Percentiles rank a stretch among this genome's conserved stretches.
phyloP scores from a whole-genome alignment of 2,113 vertebrate species.

The Chauna torquata region DNA sequence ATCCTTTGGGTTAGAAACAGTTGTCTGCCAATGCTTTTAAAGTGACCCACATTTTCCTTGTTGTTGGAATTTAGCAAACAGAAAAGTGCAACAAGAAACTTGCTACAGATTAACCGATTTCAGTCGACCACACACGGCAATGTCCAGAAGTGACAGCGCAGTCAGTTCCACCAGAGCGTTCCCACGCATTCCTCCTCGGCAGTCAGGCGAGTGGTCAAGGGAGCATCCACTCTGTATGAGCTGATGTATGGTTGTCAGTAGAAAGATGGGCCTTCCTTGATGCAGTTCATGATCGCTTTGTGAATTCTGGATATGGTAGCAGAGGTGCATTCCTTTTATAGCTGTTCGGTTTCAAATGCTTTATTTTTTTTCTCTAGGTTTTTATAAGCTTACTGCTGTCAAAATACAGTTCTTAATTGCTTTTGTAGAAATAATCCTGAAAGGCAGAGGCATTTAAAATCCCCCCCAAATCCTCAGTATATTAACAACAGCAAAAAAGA shows the following conservation, averaged over 20 bases:
- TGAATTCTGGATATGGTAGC: constrained; percentile 51
- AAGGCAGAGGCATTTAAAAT: constrained; percentile 68
- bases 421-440: constrained; percentile 69
- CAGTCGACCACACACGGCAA: neutral
- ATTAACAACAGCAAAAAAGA: constrained; percentile 70
- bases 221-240: constrained; percentile 23
- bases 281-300: neutral
- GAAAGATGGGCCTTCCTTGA: constrained; percentile 34
- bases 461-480: constrained; percentile 48
- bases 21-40: constrained; percentile 73
- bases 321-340: constrained; percentile 34
- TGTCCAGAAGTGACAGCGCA: neutral
- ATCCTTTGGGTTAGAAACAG: constrained; percentile 75
- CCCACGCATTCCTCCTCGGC: neutral
- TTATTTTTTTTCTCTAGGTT: neutral
- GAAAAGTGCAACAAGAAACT: constrained; percentile 58
- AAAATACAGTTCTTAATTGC: constrained; percentile 60
- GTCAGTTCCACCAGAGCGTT: neutral
- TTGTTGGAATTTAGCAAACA: constrained; percentile 53
- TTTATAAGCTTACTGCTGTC: constrained; percentile 57
- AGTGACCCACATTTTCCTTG: constrained; percentile 51
- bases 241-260: constrained; percentile 7
- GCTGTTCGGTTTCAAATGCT: constrained; percentile 39
- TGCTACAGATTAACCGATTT: constrained; percentile 22
- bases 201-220: neutral